Percentiles rank a stretch among this genome's conserved stretches.
phyloP scores from a whole-genome alignment of 2,797 vertebrate genomes.

The Acanthurus lineatus region DNA sequence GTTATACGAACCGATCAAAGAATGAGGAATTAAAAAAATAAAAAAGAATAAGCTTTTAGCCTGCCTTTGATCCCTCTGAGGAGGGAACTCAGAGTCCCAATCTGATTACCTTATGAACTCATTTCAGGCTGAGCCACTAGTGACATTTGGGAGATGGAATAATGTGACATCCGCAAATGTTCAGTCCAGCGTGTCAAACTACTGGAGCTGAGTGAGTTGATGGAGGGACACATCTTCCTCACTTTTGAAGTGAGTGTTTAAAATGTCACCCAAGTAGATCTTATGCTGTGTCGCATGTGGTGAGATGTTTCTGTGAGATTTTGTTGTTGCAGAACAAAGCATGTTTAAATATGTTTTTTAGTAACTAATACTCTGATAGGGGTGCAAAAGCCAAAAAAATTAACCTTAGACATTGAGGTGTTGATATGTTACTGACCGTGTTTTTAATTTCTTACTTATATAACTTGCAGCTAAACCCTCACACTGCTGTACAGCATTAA shows the following conservation, averaged over 20 bases:
- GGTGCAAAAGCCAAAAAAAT: not conserved
- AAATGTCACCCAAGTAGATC: conserved; percentile 43
- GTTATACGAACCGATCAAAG: conserved; percentile 20
- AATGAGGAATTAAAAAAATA: conserved; percentile 20
- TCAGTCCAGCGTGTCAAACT: conserved; percentile 46
- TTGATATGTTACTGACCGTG: not conserved
- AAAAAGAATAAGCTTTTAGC: conserved; percentile 35
- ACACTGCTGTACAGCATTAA: conserved; percentile 10
- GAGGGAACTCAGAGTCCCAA: conserved; percentile 60
- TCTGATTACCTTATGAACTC: conserved; percentile 79
- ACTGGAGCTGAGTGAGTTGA: conserved; percentile 2
- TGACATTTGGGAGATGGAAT: conserved; percentile 69
- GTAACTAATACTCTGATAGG: not conserved
- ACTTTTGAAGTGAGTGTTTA: conserved; percentile 37
- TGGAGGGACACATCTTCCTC: conserved; percentile 17
- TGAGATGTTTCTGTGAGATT: not conserved
- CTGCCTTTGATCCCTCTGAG: conserved; percentile 66
- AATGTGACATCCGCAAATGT: conserved; percentile 62
- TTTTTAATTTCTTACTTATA: conserved; percentile 6
- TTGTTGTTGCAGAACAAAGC: not conserved
- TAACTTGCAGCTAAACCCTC: not conserved
- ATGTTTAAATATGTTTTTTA: not conserved
- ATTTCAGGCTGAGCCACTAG: conserved; percentile 69
- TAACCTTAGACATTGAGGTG: not conserved
- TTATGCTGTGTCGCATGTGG: not conserved